Evolutionary conservation across 2,888 invertebrate species (phyloP).

Genomic region (Leptinotarsa haldemani): DNA sequence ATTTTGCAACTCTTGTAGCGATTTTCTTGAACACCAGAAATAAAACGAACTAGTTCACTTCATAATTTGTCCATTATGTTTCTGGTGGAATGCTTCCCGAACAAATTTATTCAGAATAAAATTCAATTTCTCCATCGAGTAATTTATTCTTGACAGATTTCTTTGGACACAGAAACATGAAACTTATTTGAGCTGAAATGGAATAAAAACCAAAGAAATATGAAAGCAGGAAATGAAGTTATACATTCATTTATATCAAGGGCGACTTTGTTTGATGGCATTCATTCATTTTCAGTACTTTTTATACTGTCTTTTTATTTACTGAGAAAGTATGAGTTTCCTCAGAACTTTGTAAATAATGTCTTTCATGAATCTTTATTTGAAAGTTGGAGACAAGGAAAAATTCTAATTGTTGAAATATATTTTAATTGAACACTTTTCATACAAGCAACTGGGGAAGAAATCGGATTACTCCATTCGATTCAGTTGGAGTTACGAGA

Average conservation of each 20-base stretch:
- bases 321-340: neutral
- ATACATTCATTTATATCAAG: constrained; percentile 8
- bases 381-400: neutral
- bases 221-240: neutral
- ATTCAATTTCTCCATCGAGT: neutral
- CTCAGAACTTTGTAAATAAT: neutral
- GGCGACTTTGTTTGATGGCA: neutral
- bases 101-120: neutral
- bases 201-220: neutral
- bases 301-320: neutral
- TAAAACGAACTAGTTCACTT: neutral
- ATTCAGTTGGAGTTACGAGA: neutral
- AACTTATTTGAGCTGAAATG: neutral
- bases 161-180: neutral
- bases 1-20: too few species aligned
- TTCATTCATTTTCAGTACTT: neutral
- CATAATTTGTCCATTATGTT: neutral
- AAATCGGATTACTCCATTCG: neutral
- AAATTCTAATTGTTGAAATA: neutral
- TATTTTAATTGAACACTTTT: neutral
- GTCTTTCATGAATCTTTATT: neutral
- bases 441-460: neutral
- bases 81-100: neutral
- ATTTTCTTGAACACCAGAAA: too few species aligned
- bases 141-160: neutral